These are phyloP conservation scores for Cephus pygmeus DNA, from an alignment of 2,888 invertebrate genomes.

Conservation along the genomic window DNA sequence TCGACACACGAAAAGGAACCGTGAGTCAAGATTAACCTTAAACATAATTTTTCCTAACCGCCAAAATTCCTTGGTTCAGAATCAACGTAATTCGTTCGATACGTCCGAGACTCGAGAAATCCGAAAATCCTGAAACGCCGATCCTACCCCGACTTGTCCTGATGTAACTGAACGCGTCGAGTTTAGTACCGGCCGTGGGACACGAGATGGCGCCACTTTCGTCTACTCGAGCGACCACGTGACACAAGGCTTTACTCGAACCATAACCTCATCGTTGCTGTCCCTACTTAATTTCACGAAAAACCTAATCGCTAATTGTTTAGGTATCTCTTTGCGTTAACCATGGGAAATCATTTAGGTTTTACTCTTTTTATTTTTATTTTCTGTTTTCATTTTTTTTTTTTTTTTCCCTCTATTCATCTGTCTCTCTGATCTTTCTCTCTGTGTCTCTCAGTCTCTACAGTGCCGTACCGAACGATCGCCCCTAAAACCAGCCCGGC, in stretches of 20 bases:
- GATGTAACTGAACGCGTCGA: neutral
- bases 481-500: neutral
- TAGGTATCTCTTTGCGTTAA: neutral
- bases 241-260: neutral
- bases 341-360: neutral
- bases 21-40: neutral
- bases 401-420: slow-evolving; percentile 14
- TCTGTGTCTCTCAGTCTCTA: slow-evolving; percentile 6
- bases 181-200: neutral
- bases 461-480: neutral
- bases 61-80: neutral
- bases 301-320: neutral
- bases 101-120: neutral
- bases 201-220: neutral
- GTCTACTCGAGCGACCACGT: neutral
- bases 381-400: slow-evolving; percentile 3
- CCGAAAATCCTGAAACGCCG: neutral
- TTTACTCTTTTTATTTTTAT: slow-evolving; percentile 6
- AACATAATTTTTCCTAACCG: neutral
- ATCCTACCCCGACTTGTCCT: neutral
- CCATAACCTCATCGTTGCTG: neutral
- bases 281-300: neutral
- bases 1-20: neutral
- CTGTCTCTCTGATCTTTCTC: slow-evolving; percentile 19
- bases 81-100: neutral